phyloP scores from a whole-genome alignment of 2,113 vertebrate species.

The Microcebus murinus region DNA sequence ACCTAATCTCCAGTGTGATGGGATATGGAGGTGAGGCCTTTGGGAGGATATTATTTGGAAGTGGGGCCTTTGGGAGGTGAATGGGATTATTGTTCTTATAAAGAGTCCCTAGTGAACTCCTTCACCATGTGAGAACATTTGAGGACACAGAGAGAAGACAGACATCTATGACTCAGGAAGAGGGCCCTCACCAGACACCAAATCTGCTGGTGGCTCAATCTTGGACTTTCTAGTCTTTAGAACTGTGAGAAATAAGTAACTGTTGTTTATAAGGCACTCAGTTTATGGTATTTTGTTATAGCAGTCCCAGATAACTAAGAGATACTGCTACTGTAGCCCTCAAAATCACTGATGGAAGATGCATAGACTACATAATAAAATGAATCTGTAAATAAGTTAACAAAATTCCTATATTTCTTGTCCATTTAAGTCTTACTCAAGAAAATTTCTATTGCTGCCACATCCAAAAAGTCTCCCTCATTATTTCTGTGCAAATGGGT shows the following conservation, averaged over 20 bases:
- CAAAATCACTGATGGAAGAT: not conserved
- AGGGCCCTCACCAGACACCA: not conserved
- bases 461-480: not conserved
- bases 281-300: not conserved
- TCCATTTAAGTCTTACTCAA: not conserved
- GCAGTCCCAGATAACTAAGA: not conserved
- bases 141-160: not conserved
- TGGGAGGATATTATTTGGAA: not conserved
- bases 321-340: not conserved
- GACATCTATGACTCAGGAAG: not conserved
- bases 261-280: not conserved
- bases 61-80: not conserved
- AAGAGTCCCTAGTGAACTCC: no score
- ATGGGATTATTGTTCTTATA: not conserved
- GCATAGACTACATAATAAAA: not conserved
- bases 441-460: not conserved
- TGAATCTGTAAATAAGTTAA: not conserved
- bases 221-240: not conserved
- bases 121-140: no score
- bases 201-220: not conserved
- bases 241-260: not conserved
- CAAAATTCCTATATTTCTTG: not conserved
- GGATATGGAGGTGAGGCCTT: not conserved
- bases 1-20: not conserved
- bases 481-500: slow-evolving; percentile 8